Evolutionary conservation across 1,140 invertebrate species (phyloP).

Genomic region (Prorops nasuta): DNA sequence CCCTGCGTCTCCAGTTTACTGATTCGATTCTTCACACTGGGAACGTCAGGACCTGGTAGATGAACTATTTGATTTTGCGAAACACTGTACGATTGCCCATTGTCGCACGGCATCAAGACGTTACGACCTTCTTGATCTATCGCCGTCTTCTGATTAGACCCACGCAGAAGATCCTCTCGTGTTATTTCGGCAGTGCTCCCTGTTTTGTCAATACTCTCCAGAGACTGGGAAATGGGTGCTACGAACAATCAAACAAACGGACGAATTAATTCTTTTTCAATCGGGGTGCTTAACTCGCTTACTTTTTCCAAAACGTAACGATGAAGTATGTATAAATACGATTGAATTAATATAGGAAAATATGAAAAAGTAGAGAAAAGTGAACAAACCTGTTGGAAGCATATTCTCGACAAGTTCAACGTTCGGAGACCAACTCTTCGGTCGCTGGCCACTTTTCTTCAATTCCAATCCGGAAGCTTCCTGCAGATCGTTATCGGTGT

Average conservation of each 20-base stretch:
- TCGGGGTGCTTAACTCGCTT: too few relatives aligned
- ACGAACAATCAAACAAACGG: conserved; percentile 10
- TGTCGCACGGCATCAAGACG: conserved; percentile 77
- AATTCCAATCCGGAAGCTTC: conserved; percentile 40
- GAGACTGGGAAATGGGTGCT: conserved; percentile 54
- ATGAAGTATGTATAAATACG: too few relatives aligned
- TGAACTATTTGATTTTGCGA: conserved; percentile 86
- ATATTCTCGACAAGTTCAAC: conserved; percentile 62
- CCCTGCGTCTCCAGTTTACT: conserved; percentile 66
- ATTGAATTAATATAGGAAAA: too few relatives aligned
- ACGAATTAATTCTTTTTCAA: neutral
- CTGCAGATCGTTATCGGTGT: conserved; percentile 30
- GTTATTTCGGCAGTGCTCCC: conserved; percentile 46
- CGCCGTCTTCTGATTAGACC: conserved; percentile 30
- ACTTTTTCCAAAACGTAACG: too few relatives aligned
- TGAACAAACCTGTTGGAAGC: conserved; percentile 31
- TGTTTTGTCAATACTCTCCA: conserved; percentile 55
- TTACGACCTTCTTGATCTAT: conserved; percentile 63
- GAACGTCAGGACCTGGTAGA: conserved; percentile 56
- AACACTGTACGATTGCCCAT: conserved; percentile 82
- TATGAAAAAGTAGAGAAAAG: neutral
- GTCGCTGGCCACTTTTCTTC: conserved; percentile 57
- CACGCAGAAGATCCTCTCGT: conserved; percentile 47
- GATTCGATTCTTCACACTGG: conserved; percentile 54
- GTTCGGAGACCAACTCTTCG: conserved; percentile 82